Evolutionary conservation across 2,888 invertebrate species (phyloP), one percentile per base, ranked within the genome.

Genomic region (Hirudinaria manillensis): DNA sequence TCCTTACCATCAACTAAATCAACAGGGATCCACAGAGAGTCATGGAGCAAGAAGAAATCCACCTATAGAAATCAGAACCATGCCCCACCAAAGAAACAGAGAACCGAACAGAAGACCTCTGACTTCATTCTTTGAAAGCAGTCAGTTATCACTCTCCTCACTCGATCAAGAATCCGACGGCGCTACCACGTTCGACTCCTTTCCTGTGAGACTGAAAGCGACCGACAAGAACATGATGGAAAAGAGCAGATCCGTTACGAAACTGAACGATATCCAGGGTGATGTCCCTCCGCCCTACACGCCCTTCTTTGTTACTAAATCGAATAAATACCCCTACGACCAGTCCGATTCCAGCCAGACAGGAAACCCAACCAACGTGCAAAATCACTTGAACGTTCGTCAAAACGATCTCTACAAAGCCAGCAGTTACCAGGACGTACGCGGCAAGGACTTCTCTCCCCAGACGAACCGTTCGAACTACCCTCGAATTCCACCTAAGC

Each of bases 81-180:
- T 45, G 13, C 45, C 45, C 16, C 45, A 16, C 16, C 45, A 45
- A 45, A 45, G 16, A 7, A 2, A 3, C 45, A 45, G 45, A 45
- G 45, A 45, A 45, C 1, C 10, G 45, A 29, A 24, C 19, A 6
- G 16, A 21, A n/a, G 72, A 51, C 72, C 72, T 27, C 10, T 72
- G 53, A 53, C 72, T 55, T 72, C 72, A 3, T 72, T 72, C 72
- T 72, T 72, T 32, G 72, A 29, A 51, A 53, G 19, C n/a, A 19
- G 3, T 21, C 72, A 72, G n/a, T 29, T 72, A 10, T 72, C 72
- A 24, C 55, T 72, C 7, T 29, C 53, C 72, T 51, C 53, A 7
- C 32, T 72, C 21, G 72, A 27, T 29, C 45, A 1, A 29, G 29
- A 10, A n/a, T 53, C 53, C 21, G 13, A 13, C 10, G 24, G 10